A percentile compares a stretch with the other conserved stretches of the same genome.
Evolutionary conservation across 2,888 invertebrate genomes (phyloP).

Genomic region (Apeira syringaria): DNA sequence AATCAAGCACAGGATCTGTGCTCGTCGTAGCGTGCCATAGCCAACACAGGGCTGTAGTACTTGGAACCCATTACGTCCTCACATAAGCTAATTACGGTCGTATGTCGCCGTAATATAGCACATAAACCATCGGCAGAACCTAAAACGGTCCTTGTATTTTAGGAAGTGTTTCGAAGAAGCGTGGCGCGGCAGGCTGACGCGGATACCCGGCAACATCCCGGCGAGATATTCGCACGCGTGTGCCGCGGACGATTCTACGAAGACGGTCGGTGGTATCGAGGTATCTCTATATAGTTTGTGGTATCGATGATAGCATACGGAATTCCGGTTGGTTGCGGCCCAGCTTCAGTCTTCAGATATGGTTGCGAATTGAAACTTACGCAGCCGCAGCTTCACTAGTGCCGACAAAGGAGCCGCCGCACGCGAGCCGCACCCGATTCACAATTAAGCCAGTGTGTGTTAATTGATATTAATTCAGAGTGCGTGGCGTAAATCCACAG

Average conservation of each 20-base stretch:
- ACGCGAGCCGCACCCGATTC: slow-evolving; percentile 78
- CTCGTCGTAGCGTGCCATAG: slow-evolving; percentile 63
- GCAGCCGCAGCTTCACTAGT: slow-evolving; percentile 53
- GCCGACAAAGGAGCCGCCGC: slow-evolving; percentile 80
- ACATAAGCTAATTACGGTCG: slow-evolving; percentile 42
- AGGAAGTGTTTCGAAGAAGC: slow-evolving; percentile 78
- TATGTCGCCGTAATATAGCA: slow-evolving; percentile 48
- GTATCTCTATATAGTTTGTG: no score
- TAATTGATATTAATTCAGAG: slow-evolving; percentile 81
- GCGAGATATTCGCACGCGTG: slow-evolving; percentile 28
- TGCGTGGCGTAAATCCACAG: slow-evolving; percentile 62
- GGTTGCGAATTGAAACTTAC: slow-evolving; percentile 64
- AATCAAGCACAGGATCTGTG: slow-evolving; percentile 77
- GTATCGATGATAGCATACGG: slow-evolving; percentile 25
- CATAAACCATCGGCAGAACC: slow-evolving; percentile 45
- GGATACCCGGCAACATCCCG: slow-evolving; percentile 24
- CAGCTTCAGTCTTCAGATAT: slow-evolving; percentile 23
- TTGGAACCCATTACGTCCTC: slow-evolving; percentile 49
- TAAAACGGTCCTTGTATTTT: slow-evolving; percentile 74
- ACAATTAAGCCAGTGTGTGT: slow-evolving; percentile 82
- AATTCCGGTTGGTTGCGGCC: slow-evolving; percentile 24
- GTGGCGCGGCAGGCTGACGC: slow-evolving; percentile 37
- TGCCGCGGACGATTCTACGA: slow-evolving; percentile 23
- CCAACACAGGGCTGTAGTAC: slow-evolving; percentile 53
- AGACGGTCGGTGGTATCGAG: slow-evolving; percentile 18